Percentiles rank a stretch among this genome's conserved stretches.
These are phyloP conservation scores for Penelope pileata DNA, from an alignment of 2,113 vertebrate genomes.

Conservation along the genomic window DNA sequence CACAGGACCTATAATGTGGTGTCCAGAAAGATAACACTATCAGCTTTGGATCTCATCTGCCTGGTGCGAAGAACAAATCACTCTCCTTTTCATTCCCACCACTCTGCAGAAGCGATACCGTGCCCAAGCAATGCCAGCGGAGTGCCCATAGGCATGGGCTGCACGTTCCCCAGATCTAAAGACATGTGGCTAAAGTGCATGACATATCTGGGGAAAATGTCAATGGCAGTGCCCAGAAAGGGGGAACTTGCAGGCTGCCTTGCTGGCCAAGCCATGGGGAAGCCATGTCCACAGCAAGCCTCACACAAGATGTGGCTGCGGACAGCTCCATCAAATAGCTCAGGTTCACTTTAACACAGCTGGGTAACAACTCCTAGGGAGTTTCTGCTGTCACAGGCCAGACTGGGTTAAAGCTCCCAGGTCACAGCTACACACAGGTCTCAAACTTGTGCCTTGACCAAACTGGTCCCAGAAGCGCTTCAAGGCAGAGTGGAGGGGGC, in stretches of 20 bases:
- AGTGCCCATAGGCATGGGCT: background rate
- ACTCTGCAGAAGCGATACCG: background rate
- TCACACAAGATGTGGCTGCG: background rate
- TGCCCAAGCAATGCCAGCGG: background rate
- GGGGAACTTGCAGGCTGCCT: background rate
- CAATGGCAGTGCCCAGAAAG: background rate
- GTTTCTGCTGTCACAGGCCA: background rate
- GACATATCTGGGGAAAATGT: no score
- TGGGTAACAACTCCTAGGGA: background rate
- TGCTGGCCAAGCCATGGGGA: background rate
- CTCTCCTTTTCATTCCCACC: background rate
- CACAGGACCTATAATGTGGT: background rate
- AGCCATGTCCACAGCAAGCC: background rate
- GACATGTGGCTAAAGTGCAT: fast-evolving
- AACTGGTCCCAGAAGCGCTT: background rate
- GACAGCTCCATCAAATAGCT: background rate
- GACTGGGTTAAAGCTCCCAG: background rate
- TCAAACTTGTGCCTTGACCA: background rate
- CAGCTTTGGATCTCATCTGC: background rate
- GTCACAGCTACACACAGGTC: background rate
- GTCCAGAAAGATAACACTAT: background rate
- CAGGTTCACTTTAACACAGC: background rate
- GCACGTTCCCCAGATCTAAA: fast-evolving
- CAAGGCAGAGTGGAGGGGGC: background rate
- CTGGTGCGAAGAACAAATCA: background rate